Conservation (phyloP, 2,888 invertebrate genomes). For the Melanargia galathea region DNA sequence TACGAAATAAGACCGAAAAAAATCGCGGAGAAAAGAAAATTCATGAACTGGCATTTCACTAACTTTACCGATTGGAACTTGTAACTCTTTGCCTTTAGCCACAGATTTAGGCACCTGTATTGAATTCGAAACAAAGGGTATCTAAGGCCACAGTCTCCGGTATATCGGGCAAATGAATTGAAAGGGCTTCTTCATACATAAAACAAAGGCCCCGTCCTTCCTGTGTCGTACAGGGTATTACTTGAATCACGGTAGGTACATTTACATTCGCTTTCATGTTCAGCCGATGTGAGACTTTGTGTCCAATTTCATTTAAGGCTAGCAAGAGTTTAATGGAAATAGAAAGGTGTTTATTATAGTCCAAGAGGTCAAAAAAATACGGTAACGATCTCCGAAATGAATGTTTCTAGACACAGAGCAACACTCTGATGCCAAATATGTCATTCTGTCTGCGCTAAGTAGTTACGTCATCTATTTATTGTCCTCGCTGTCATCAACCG, state of each 20-base stretch:
- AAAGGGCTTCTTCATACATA: slow-evolving; percentile 12
- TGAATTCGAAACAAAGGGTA: not conserved
- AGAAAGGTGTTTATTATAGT: no score
- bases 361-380: no score
- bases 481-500: no score
- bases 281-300: not conserved
- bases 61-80: not conserved
- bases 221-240: not conserved
- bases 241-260: slow-evolving; percentile 1
- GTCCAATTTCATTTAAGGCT: not conserved
- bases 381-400: no score
- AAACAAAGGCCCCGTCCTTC: slow-evolving; percentile 1
- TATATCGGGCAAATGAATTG: slow-evolving; percentile 2
- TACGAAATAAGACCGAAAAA: no score
- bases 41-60: no score
- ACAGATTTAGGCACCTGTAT: not conserved
- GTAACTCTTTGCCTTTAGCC: not conserved
- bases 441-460: no score
- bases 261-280: slow-evolving; percentile 10
- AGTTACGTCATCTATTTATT: no score
- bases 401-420: no score
- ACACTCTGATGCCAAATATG: no score
- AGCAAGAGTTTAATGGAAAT: no score
- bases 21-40: no score
- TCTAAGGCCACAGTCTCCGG: not conserved